Evolutionary conservation across 1,140 invertebrate species (phyloP).

Genomic region (Magallana angulata): DNA sequence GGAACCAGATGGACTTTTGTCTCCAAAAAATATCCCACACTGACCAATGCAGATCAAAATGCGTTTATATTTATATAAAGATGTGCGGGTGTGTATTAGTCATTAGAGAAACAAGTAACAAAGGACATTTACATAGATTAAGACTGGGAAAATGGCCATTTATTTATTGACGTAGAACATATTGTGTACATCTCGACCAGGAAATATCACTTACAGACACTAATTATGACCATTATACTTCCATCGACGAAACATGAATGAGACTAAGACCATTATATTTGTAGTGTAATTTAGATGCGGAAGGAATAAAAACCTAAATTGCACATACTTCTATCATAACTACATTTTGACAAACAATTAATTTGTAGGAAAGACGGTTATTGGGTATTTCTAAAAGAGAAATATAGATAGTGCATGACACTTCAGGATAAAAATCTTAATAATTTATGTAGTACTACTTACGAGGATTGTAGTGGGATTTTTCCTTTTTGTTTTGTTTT

Average conservation of each 20-base stretch:
- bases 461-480: neutral
- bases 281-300: neutral
- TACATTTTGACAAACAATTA: neutral
- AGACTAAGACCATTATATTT: neutral
- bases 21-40: neutral
- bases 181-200: neutral
- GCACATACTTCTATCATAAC: neutral
- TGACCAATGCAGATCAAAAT: neutral
- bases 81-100: constrained; percentile 25
- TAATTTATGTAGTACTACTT: neutral
- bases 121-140: constrained; percentile 17
- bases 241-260: constrained; percentile 4
- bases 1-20: neutral
- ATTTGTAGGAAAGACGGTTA: neutral
- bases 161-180: neutral
- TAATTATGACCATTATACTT: constrained; percentile 6
- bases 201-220: constrained; percentile 17
- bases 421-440: too few species aligned
- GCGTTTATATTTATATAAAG: constrained; percentile 11
- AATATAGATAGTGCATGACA: neutral
- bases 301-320: neutral
- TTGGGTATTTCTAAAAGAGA: neutral
- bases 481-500: neutral
- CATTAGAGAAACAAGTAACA: neutral
- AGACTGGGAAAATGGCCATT: constrained; percentile 12